A percentile compares a stretch with the other conserved stretches of the same genome.
Evolutionary conservation across 2,888 invertebrate genomes (phyloP).

Genomic region (Eumacrocentrus americanus): DNA sequence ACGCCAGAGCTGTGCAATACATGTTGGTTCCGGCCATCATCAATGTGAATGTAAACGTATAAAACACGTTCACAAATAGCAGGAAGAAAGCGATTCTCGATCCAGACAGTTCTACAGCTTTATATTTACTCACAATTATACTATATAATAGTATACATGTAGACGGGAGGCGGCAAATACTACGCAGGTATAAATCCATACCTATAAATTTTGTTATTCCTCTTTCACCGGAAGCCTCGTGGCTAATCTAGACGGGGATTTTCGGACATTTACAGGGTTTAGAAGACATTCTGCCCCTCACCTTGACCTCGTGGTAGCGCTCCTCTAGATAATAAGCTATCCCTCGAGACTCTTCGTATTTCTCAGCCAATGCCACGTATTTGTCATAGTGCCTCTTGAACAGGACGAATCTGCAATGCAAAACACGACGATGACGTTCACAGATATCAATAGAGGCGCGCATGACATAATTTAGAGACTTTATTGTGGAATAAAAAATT

Average conservation of each 20-base stretch:
- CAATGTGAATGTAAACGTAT: conserved; percentile 20
- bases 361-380: conserved; percentile 67
- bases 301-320: conserved; percentile 71
- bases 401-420: conserved; percentile 65
- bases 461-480: conserved; percentile 1
- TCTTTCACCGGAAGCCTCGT: conserved; percentile 17
- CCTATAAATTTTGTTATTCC: conserved; percentile 10
- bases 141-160: not conserved
- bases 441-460: conserved; percentile 26
- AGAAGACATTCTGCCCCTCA: no score
- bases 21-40: conserved; percentile 16
- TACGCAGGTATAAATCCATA: conserved; percentile 7
- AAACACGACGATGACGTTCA: conserved; percentile 27
- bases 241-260: not conserved
- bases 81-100: conserved; percentile 39
- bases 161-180: not conserved
- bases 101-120: conserved; percentile 4
- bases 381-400: conserved; percentile 71
- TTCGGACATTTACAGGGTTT: no score
- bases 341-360: conserved; percentile 68
- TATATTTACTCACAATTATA: conserved; percentile 8
- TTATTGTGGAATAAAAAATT: no score
- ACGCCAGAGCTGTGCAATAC: conserved; percentile 9
- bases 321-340: conserved; percentile 70
- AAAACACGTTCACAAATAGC: conserved; percentile 30